These are phyloP conservation scores for Ailurus styani DNA, from an alignment of 2,113 vertebrate species.

Conservation along the genomic window DNA sequence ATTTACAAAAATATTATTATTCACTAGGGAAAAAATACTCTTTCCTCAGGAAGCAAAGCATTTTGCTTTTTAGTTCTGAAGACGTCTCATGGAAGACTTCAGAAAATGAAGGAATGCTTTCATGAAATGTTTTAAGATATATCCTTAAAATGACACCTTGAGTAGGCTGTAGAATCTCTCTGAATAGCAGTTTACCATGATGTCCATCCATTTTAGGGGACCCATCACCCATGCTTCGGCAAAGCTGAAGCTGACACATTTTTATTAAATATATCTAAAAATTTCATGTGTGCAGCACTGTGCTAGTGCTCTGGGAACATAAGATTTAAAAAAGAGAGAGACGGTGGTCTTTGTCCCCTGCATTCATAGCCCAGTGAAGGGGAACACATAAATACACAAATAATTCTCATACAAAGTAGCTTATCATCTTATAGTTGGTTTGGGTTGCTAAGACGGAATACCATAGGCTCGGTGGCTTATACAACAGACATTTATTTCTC, in stretches of 20 bases:
- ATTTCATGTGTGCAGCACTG: not conserved
- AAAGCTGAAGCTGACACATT: not conserved
- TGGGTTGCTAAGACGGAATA: not conserved
- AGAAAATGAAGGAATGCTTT: not conserved
- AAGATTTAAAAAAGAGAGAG: not conserved
- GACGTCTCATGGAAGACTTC: not conserved
- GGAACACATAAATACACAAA: not conserved
- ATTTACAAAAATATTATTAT: not conserved
- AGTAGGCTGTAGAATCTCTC: not conserved
- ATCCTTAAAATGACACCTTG: not conserved
- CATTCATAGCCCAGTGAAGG: not conserved
- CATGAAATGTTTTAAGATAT: not conserved
- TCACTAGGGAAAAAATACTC: not conserved
- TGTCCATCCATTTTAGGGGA: not conserved
- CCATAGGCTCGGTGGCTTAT: not conserved
- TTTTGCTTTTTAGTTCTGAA: slow-evolving; percentile 11
- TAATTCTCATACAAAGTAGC: not conserved
- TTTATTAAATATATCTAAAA: not conserved
- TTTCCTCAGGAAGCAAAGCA: not conserved
- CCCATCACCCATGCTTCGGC: not conserved
- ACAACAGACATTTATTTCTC: not conserved
- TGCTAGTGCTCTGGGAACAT: not conserved
- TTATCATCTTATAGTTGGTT: not conserved
- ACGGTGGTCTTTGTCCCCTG: not conserved
- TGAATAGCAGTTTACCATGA: not conserved